Evolutionary conservation across 2,113 vertebrate genomes (phyloP), one percentile per base, ranked within the genome.

Genomic region (Agapornis roseicollis): DNA sequence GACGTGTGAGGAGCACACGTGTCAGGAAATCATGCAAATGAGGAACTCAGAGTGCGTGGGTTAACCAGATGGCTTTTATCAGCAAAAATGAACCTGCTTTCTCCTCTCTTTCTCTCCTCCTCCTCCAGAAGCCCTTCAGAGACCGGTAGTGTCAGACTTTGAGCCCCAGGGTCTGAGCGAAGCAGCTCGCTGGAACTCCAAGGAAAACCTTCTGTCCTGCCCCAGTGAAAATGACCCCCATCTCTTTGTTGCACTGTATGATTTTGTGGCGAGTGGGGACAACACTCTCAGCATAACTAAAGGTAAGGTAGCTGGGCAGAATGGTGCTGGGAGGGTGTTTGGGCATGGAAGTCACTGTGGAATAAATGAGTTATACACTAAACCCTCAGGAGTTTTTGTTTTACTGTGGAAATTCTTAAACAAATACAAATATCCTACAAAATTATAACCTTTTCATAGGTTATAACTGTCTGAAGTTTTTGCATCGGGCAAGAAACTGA

Each of bases 211-310:
- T 31, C 98, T 99, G 78, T 98, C 99, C 8, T 98, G 99, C 63
- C 99, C 99, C 61, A 99, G 99, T 72, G 99, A 99, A 98, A 99
- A 99, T 98, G 99, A 99, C 97, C 99, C 99, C 90, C 99, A 99
- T 96, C 98, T 99, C 93, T 99, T 99, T 60, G 99, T 99, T 93
- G 99, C 99, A 73, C 99, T 99, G 49, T 99, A 99, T n/a, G 99
- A 99, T 83, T 99, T 99, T 41, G 99, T 99, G 89, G 99, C 99
- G 8, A 99, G 99, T 63, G 99, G 99, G 17, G 99, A 99, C 96
- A 99, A 99, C 98, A 99, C 99, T 37, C 99, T 99, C 69, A 99
- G 99, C 98, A 99, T 99, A 89, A 99, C 99, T 84, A 99, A 99
- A 99, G 99, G 99, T 99, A 95, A 98, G 97, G 42, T 9, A 11